Base-by-base conservation (phyloP, 2,113 vertebrate species). In the Suncus etruscus region DNA sequence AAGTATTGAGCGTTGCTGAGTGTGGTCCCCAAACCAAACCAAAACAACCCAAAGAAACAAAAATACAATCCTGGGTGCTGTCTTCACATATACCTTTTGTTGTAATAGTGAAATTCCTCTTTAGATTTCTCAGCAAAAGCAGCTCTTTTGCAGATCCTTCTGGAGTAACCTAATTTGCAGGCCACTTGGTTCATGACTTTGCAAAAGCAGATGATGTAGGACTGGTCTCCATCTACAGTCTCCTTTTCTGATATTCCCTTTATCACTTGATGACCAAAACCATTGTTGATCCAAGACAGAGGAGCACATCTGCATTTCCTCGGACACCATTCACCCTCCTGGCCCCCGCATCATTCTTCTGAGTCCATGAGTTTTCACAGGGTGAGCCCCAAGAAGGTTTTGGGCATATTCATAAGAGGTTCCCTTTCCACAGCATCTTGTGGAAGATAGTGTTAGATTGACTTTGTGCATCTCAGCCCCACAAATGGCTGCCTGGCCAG, bases 231-330 rank as follows among this genome's bases (percentile, higher is more conserved):
- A 25, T 32, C 3, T 29, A 16, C 65, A 31, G 9, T 8, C 14
- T 75, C 14, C 63, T 65, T 47, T 50, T 65, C 47, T 24, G 32
- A 14, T 29, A 87, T 76, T 22, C 2, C 39, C n/a, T 48, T 24
- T 61, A 14, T 65, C 45, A 54, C 22, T 0, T 8, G 45, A 70
- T 48, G 14, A 31, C 12, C 4, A 50, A n/a, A n/a, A 3, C 45
- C 7, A 29, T 8, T 73, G 9, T 9, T 32, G 9, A 2, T 12
- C 9, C 1, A n/a, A 39, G 8, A 25, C 0, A 73, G 20, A 24
- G 25, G 4, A 47, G 0, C 0, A 0, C 6, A 0, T 29, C 54
- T 18, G 50, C 18, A 48, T 2, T 14, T 48, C 18, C 8, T 6
- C 1, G 16, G 58, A 20, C 16, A 4, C 29, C 8, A 24, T 72